A percentile compares a stretch with the other conserved stretches of the same genome.
Evolutionary conservation across 2,888 invertebrate genomes (phyloP).

Genomic region (Beris morrisii): DNA sequence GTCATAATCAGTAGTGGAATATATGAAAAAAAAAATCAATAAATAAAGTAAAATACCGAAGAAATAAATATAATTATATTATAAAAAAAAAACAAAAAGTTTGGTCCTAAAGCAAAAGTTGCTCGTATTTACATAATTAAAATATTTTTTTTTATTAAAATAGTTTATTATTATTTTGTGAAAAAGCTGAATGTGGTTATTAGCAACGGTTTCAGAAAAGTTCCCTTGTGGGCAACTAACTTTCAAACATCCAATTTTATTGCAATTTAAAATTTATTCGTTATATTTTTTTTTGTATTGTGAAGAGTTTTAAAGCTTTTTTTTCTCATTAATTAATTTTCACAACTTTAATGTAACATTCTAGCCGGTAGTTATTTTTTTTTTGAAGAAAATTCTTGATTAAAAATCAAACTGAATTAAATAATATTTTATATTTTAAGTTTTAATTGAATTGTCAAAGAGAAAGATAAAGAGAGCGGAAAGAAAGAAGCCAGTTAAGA

Average conservation of each 20-base stretch:
- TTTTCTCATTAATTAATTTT: slow-evolving; percentile 22
- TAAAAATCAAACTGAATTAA: background rate
- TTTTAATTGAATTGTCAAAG: slow-evolving; percentile 6
- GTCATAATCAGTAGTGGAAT: slow-evolving; percentile 5
- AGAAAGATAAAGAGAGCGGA: slow-evolving; percentile 18
- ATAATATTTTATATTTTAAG: background rate
- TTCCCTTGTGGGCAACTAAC: slow-evolving; percentile 69
- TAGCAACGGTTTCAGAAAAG: slow-evolving; percentile 70
- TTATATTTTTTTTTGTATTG: slow-evolving; percentile 38
- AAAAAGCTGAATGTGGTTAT: slow-evolving; percentile 40
- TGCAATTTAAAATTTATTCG: slow-evolving; percentile 36
- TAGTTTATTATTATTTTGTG: slow-evolving; percentile 12
- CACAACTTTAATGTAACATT: background rate
- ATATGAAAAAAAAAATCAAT: slow-evolving; percentile 12
- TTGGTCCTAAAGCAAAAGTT: slow-evolving; percentile 30
- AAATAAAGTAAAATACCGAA: slow-evolving; percentile 22
- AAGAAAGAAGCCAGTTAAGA: slow-evolving; percentile 30
- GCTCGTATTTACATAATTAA: background rate
- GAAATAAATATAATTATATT: slow-evolving; percentile 15
- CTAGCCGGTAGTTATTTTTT: background rate
- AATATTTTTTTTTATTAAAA: background rate
- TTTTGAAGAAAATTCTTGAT: background rate
- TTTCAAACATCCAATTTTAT: slow-evolving; percentile 45
- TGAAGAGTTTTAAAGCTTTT: slow-evolving; percentile 36
- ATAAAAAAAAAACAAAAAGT: slow-evolving; percentile 3